Percentiles rank a stretch among this genome's conserved stretches.
Conservation (phyloP, 1,140 invertebrate genomes). For the Aporrectodea caliginosa region DNA sequence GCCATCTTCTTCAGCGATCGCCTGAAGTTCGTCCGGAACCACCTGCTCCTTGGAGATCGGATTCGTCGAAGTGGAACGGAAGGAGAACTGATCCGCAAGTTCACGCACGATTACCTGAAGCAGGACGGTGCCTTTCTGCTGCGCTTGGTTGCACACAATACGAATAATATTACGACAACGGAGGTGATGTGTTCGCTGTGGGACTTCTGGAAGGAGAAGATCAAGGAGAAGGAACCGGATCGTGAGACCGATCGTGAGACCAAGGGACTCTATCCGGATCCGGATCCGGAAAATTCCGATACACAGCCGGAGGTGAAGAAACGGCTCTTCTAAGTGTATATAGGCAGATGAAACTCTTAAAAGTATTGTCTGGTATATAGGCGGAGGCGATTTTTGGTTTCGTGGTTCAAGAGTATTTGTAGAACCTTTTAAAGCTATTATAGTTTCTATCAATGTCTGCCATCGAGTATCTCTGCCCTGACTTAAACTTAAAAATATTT, state of each 20-base stretch:
- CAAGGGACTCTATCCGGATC: background rate
- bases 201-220: slow-evolving; percentile 31
- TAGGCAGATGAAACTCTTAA: background rate
- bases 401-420: too few relatives aligned
- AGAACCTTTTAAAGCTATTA: too few relatives aligned
- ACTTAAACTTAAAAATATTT: background rate
- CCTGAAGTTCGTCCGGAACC: slow-evolving; percentile 28
- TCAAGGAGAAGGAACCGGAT: background rate
- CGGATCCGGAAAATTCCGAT: background rate
- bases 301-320: background rate
- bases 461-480: too few relatives aligned
- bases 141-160: slow-evolving; percentile 48
- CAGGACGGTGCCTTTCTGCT: slow-evolving; percentile 52
- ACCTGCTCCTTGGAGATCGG: slow-evolving; percentile 13
- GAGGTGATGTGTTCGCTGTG: slow-evolving; percentile 47
- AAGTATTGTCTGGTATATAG: background rate
- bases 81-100: background rate
- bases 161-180: slow-evolving; percentile 48
- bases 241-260: background rate
- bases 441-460: too few relatives aligned
- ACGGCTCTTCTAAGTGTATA: background rate
- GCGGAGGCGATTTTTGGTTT: background rate
- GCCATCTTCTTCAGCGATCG: slow-evolving; percentile 3
- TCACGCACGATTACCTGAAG: slow-evolving; percentile 42
- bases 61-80: background rate